Evolutionary conservation across 2,888 invertebrate genomes (phyloP).

Genomic region (Cetonia aurata): DNA sequence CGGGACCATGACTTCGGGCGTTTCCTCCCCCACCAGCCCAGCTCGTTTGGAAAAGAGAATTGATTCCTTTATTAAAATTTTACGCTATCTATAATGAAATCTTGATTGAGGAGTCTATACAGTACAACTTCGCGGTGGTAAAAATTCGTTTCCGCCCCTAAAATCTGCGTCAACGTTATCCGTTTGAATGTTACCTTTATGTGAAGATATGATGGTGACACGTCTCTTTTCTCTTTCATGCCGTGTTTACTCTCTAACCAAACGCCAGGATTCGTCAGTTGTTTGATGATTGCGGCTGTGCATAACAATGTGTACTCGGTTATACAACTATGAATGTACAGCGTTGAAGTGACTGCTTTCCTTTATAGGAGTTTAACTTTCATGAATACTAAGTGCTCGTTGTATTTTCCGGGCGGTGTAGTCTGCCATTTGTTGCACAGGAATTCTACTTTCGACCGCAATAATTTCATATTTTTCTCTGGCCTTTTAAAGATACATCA

Average conservation of each 20-base stretch:
- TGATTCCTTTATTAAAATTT: slow-evolving; percentile 66
- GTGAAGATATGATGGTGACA: not conserved
- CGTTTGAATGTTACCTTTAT: not conserved
- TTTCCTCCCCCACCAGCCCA: no score
- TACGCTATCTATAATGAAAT: slow-evolving; percentile 67
- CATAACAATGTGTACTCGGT: slow-evolving; percentile 1
- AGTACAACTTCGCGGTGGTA: slow-evolving; percentile 58
- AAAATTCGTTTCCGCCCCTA: slow-evolving; percentile 58
- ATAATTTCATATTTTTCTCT: no score
- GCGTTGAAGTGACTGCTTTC: not conserved
- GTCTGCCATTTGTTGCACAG: no score
- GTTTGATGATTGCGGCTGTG: not conserved
- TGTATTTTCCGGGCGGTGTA: no score
- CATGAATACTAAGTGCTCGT: slow-evolving; percentile 1
- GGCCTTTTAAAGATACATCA: no score
- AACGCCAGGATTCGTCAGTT: slow-evolving; percentile 6
- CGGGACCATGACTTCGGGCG: not conserved
- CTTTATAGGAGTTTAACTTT: not conserved
- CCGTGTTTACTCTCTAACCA: not conserved
- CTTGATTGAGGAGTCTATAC: slow-evolving; percentile 66
- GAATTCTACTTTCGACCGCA: no score
- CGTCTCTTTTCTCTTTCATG: not conserved
- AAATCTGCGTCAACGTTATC: not conserved
- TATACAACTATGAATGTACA: not conserved
- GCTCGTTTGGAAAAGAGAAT: slow-evolving; percentile 58